Evolutionary conservation across 2,797 vertebrate species (phyloP).

Genomic region (Buphagus erythrorhynchus): DNA sequence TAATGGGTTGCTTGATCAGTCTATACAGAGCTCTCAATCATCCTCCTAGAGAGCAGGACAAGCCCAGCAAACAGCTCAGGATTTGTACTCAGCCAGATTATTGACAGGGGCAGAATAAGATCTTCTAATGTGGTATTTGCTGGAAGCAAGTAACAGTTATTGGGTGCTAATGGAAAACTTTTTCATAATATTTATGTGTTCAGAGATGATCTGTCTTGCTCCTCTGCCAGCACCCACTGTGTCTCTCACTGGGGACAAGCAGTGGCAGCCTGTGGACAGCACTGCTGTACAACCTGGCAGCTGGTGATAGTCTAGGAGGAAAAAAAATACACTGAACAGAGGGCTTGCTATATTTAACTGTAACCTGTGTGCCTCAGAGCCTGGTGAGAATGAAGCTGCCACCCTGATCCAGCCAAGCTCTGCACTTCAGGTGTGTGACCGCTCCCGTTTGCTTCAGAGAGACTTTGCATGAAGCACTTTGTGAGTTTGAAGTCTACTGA

Average conservation of each 20-base stretch:
- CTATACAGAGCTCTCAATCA: conserved; percentile 33
- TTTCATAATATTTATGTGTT: background rate
- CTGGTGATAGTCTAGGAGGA: background rate
- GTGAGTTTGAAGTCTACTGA: conserved; percentile 16
- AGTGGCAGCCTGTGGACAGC: background rate
- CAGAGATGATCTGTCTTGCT: background rate
- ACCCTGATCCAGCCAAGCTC: conserved; percentile 19
- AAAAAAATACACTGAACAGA: background rate
- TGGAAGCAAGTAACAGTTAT: background rate
- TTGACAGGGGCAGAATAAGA: background rate
- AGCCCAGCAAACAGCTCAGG: background rate
- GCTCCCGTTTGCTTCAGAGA: background rate
- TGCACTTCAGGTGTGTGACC: background rate
- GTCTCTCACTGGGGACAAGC: background rate
- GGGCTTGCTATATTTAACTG: conserved; percentile 22
- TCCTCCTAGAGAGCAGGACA: conserved; percentile 10
- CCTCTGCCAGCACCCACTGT: background rate
- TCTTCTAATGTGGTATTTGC: background rate
- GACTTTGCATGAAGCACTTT: conserved; percentile 28
- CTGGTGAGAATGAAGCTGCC: conserved; percentile 1
- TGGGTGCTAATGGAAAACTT: background rate
- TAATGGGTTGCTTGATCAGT: conserved; percentile 50
- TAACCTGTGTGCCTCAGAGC: background rate
- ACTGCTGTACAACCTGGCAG: background rate
- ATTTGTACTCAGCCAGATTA: background rate